Evolutionary conservation across 2,888 invertebrate species (phyloP).

Genomic region (Erpobdella octoculata): DNA sequence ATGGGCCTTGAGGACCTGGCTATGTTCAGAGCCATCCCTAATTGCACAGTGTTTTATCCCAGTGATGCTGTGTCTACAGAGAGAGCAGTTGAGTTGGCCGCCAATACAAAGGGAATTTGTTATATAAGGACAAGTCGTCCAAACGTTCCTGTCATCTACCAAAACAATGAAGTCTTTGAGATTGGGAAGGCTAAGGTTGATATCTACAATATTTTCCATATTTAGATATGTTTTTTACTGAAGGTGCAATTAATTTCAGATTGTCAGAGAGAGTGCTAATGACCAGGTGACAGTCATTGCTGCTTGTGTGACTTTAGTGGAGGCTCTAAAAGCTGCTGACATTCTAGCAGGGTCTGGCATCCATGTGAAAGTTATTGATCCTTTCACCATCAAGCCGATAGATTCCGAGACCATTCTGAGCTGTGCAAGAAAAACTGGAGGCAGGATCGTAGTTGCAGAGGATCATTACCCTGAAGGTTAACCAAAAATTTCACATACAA

Average conservation of each 20-base stretch:
- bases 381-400: slow-evolving; percentile 90
- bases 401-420: slow-evolving; percentile 69
- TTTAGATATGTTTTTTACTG: neutral
- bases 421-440: slow-evolving; percentile 71
- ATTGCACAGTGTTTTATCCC: slow-evolving; percentile 63
- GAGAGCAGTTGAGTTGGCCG: slow-evolving; percentile 86
- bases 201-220: neutral
- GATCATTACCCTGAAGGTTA: slow-evolving; percentile 88
- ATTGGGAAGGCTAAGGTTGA: slow-evolving; percentile 59
- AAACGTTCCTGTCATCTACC: slow-evolving; percentile 75
- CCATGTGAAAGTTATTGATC: slow-evolving; percentile 68
- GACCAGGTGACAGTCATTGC: slow-evolving; percentile 83
- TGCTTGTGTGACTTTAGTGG: slow-evolving; percentile 85
- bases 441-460: slow-evolving; percentile 81
- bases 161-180: slow-evolving; percentile 72
- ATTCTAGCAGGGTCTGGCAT: slow-evolving; percentile 62
- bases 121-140: slow-evolving; percentile 93
- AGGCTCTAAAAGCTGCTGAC: slow-evolving; percentile 76
- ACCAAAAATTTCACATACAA: neutral
- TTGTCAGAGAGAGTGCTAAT: slow-evolving; percentile 66
- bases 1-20: slow-evolving; percentile 99
- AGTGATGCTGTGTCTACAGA: slow-evolving; percentile 89
- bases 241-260: slow-evolving; percentile 48
- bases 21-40: slow-evolving; percentile 82
- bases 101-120: slow-evolving; percentile 85